A percentile compares a stretch with the other conserved stretches of the same genome.
Conservation (phyloP, 1,140 invertebrate genomes). For the Colletes latitarsis region DNA sequence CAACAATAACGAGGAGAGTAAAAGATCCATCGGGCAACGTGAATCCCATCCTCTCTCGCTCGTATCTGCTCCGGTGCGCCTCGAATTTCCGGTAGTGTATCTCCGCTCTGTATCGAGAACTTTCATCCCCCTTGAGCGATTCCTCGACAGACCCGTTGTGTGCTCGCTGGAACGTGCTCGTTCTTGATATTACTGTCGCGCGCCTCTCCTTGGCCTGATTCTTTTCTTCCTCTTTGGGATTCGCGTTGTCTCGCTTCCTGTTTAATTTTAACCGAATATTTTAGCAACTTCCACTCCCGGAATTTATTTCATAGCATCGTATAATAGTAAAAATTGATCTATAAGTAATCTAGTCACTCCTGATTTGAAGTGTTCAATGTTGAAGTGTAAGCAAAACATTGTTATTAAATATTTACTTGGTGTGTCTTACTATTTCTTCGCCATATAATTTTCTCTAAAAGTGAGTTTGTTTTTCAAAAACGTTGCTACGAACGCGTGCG, state of each 20-base stretch:
- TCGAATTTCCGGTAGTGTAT: constrained; percentile 47
- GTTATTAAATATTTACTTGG: too few species aligned
- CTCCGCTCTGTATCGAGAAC: constrained; percentile 44
- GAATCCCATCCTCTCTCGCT: constrained; percentile 39
- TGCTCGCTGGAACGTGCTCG: constrained; percentile 36
- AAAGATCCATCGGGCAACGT: constrained; percentile 48
- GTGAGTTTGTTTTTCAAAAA: too few species aligned
- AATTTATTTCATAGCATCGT: too few species aligned
- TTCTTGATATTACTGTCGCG: constrained; percentile 55
- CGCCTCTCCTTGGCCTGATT: constrained; percentile 50
- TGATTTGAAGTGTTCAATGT: too few species aligned
- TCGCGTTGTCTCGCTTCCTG: not conserved
- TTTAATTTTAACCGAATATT: not conserved
- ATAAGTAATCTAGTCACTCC: too few species aligned
- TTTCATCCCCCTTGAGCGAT: constrained; percentile 49
- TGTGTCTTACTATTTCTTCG: too few species aligned
- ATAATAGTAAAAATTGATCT: too few species aligned
- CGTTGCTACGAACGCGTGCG: too few species aligned
- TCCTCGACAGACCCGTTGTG: constrained; percentile 27
- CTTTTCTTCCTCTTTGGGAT: not conserved
- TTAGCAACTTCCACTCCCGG: too few species aligned
- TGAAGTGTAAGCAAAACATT: too few species aligned
- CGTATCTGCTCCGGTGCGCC: constrained; percentile 47
- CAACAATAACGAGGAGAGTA: constrained; percentile 54
- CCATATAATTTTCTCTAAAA: too few species aligned